Evolutionary conservation across 2,113 vertebrate species (phyloP), one percentile per base, ranked within the genome.

Genomic region (Cyanoramphus novaezelandiae): DNA sequence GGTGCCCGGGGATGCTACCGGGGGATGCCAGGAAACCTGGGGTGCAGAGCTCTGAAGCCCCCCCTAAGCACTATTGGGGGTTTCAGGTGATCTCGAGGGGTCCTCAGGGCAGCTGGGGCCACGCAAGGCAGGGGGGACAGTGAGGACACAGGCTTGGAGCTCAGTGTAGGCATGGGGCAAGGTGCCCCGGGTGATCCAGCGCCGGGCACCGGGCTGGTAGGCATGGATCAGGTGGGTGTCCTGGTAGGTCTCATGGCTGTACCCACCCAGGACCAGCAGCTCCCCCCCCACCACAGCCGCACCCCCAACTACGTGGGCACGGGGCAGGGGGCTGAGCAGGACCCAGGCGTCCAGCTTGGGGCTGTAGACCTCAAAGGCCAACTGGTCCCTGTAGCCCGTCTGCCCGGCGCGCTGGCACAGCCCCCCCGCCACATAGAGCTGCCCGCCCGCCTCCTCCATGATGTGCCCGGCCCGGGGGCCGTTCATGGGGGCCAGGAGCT

Each of bases 161-260:
- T 98, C 98, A 28, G 96, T 92, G 10, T 96, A 98, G 62, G 97
- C 97, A 11, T 92, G 95, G 55, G 96, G 96, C 90, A 98, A 92
- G 18, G 97, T 97, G 60, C 98, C 98, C 8, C 98, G 90, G 12
- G 96, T 98, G 47, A 98, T 96, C 98, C 98, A 98, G 35, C 98
- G 97, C 53, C 96, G 95, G 16, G 88, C 69, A 16, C 91, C 97
- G 0, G 98, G 98, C 71, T 96, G 97, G 49, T 98, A 98, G 70
- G 98, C 97, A 0, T 98, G 98, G 72, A 98, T 97, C 85, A 98
- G 76, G 60, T 98, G 97, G 0, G 98, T 98, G 39, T 98, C 97
- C 46, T 93, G 95, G 2, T 97, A 98, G 13, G 98, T 98, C 17
- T 97, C 97, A 19, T 98, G 97, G 43, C 98, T 98, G 39, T 98